A percentile compares a stretch with the other conserved stretches of the same genome.
phyloP scores from a whole-genome alignment of 2,113 vertebrate genomes.

The Semnopithecus entellus region DNA sequence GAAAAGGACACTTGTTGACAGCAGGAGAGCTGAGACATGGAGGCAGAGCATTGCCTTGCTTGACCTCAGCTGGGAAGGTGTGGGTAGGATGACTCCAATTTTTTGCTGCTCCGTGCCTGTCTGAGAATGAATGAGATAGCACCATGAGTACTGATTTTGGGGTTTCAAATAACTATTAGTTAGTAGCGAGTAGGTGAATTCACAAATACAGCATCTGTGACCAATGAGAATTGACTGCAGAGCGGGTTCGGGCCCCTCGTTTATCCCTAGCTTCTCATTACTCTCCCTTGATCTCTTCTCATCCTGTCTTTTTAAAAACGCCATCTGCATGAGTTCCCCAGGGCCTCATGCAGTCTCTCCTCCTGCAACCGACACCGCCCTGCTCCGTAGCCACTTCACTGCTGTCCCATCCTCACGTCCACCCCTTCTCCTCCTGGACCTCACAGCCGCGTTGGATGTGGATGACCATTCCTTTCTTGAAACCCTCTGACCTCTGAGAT shows the following conservation, averaged over 20 bases:
- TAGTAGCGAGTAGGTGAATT: background rate
- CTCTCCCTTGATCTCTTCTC: background rate
- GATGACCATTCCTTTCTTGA: background rate
- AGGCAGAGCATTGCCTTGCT: rapidly evolving
- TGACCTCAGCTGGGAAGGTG: rapidly evolving
- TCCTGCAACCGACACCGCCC: rapidly evolving
- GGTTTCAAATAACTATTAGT: background rate
- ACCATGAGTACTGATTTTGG: too few relatives aligned
- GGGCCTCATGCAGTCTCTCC: too few relatives aligned
- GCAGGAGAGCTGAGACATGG: background rate
- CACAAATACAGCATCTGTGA: background rate
- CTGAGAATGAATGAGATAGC: too few relatives aligned
- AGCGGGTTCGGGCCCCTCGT: rapidly evolving
- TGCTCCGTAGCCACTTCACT: rapidly evolving
- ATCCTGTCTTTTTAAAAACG: background rate
- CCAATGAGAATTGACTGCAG: rapidly evolving
- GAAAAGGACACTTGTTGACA: too few relatives aligned
- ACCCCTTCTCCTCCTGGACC: background rate
- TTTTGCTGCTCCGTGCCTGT: rapidly evolving
- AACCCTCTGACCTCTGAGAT: background rate
- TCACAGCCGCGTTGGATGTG: rapidly evolving
- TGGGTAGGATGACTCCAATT: rapidly evolving
- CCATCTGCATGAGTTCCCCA: too few relatives aligned
- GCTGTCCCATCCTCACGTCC: rapidly evolving
- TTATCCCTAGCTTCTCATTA: background rate